Conservation (phyloP, 2,888 invertebrate species). For the Ypsolopha sequella region DNA sequence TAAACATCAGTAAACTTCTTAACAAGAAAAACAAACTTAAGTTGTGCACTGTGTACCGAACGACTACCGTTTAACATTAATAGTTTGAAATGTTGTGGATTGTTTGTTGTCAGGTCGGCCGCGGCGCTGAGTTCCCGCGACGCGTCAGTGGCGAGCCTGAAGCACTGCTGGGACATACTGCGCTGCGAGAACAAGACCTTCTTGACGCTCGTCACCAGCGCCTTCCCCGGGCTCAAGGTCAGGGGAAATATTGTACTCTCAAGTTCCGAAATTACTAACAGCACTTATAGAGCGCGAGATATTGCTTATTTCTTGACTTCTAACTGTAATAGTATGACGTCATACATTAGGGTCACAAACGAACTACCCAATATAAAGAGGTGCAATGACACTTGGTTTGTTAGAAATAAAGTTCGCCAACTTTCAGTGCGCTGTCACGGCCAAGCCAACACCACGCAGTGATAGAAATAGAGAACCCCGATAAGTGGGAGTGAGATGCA, state of each 20-base stretch:
- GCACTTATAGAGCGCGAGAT: neutral
- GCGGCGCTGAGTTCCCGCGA: constrained; percentile 86
- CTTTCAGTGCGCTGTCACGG: no score
- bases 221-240: constrained; percentile 91
- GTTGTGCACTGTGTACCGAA: no score
- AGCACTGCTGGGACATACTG: constrained; percentile 95
- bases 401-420: no score
- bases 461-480: no score
- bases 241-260: neutral
- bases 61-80: no score
- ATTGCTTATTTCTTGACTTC: neutral
- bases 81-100: no score
- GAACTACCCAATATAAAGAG: neutral
- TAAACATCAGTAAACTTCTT: no score
- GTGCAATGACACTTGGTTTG: no score
- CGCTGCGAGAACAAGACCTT: constrained; percentile 93
- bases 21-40: no score
- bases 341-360: neutral
- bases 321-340: no score
- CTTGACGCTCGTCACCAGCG: constrained; percentile 91
- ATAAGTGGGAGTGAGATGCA: no score
- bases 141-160: constrained; percentile 84
- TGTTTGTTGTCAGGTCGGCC: constrained; percentile 60
- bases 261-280: neutral
- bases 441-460: no score